These are phyloP conservation scores for Malthinus flaveolus DNA, from an alignment of 2,888 invertebrate species.

Conservation along the genomic window DNA sequence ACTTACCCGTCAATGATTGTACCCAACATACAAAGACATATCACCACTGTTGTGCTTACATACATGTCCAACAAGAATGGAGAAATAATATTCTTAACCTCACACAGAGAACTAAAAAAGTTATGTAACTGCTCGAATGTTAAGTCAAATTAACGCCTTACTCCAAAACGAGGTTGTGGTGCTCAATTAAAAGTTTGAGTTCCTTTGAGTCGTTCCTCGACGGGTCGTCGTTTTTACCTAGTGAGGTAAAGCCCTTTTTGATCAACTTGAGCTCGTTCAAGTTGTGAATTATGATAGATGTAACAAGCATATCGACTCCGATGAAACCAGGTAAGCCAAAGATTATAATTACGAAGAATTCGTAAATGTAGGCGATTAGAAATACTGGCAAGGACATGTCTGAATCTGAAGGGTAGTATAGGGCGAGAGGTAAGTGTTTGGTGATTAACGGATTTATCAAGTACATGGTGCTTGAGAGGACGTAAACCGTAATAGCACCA, in stretches of 20 bases:
- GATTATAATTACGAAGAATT: neutral
- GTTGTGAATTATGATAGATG: neutral
- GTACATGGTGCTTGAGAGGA: too few relatives aligned
- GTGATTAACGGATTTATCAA: too few relatives aligned
- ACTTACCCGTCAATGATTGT: neutral
- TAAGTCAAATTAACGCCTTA: neutral
- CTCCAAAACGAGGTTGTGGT: slow-evolving; percentile 2
- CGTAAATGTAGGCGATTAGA: neutral
- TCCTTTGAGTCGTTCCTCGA: neutral
- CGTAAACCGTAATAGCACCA: too few relatives aligned
- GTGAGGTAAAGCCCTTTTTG: neutral
- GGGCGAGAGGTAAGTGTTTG: neutral
- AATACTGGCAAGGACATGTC: neutral
- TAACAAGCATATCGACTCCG: slow-evolving; percentile 1
- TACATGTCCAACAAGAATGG: neutral
- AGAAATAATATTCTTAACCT: neutral
- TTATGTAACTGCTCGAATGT: neutral
- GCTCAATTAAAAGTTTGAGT: neutral
- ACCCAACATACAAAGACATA: neutral
- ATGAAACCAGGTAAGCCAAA: neutral
- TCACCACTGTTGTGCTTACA: neutral
- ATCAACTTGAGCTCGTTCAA: neutral
- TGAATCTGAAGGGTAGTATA: neutral
- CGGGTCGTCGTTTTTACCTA: neutral
- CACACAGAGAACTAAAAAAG: neutral